Percentiles rank a stretch among this genome's conserved stretches.
These are phyloP conservation scores for Anisognathus igniventris DNA, from an alignment of 2,797 vertebrate genomes.

Conservation along the genomic window DNA sequence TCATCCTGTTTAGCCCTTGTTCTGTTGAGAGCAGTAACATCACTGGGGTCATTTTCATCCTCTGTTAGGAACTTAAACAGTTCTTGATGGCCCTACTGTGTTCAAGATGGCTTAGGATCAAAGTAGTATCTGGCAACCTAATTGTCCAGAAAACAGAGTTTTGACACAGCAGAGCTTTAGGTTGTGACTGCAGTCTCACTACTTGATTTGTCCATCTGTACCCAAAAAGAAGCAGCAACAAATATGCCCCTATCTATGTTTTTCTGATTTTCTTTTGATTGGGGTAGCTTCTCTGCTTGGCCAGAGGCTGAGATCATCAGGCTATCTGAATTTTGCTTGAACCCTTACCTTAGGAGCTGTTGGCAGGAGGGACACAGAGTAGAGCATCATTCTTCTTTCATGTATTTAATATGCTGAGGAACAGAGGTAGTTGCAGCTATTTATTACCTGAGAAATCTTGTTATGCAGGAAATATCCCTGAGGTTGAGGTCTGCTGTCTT, in stretches of 20 bases:
- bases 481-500: slow-evolving; percentile 26
- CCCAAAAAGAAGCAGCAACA: not conserved
- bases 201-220: not conserved
- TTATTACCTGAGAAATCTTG: slow-evolving; percentile 13
- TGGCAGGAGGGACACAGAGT: not conserved
- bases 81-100: not conserved
- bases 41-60: not conserved
- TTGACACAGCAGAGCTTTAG: not conserved
- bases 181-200: not conserved
- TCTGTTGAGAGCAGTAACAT: not conserved
- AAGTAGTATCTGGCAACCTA: not conserved
- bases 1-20: not conserved
- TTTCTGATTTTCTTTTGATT: not conserved
- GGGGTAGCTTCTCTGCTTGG: not conserved
- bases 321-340: not conserved
- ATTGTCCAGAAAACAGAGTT: not conserved
- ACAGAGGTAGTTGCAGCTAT: not conserved
- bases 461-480: not conserved
- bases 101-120: not conserved
- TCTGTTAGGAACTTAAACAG: not conserved
- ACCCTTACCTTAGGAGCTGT: not conserved
- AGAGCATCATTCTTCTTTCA: not conserved
- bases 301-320: not conserved
- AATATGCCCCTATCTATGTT: not conserved
- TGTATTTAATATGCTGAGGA: not conserved